Evolutionary conservation across 64 coral and sea anemone genomes (phyloP).

Genomic region (Actinia tenebrosa): DNA sequence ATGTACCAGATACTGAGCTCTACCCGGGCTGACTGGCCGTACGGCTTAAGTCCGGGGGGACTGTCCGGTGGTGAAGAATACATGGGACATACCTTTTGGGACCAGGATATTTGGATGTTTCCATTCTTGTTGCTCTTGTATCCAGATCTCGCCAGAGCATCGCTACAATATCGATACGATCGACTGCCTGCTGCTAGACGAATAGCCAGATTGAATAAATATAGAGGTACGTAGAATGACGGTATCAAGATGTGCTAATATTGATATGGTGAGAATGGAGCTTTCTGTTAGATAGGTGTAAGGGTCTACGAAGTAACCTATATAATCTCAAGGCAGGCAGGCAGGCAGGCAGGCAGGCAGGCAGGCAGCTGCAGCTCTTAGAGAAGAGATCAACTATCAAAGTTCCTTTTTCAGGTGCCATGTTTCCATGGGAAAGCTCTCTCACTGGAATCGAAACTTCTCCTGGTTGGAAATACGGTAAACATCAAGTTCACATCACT

Average conservation of each 20-base stretch:
- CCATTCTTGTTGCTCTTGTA: conserved; percentile 66
- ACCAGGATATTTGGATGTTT: conserved; percentile 95
- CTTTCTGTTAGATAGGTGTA: background rate
- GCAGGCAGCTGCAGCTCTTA: background rate
- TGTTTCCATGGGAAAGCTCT: conserved; percentile 96
- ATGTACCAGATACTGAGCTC: conserved; percentile 87
- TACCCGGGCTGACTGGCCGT: conserved; percentile 74
- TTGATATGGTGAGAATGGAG: too few relatives aligned
- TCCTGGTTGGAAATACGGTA: conserved; percentile 71
- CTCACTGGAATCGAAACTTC: conserved; percentile 81
- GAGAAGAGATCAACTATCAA: background rate
- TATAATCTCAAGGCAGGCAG: background rate
- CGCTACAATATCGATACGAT: conserved; percentile 72
- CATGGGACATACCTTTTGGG: conserved; percentile 95
- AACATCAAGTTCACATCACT: conserved; percentile 79
- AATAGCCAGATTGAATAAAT: conserved; percentile 60
- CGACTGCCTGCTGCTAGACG: conserved; percentile 73
- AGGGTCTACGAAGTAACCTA: background rate
- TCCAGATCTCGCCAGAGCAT: conserved; percentile 60
- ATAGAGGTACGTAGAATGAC: conserved; percentile 48
- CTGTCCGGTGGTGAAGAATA: conserved; percentile 76
- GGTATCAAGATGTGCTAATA: too few relatives aligned
- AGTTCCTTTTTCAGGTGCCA: conserved; percentile 49
- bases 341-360: too few relatives aligned
- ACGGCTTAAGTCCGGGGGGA: conserved; percentile 76